Percentiles rank a stretch among this genome's conserved stretches.
Evolutionary conservation across 2,888 invertebrate genomes (phyloP).

Genomic region (Pseudolycoriella hygida): DNA sequence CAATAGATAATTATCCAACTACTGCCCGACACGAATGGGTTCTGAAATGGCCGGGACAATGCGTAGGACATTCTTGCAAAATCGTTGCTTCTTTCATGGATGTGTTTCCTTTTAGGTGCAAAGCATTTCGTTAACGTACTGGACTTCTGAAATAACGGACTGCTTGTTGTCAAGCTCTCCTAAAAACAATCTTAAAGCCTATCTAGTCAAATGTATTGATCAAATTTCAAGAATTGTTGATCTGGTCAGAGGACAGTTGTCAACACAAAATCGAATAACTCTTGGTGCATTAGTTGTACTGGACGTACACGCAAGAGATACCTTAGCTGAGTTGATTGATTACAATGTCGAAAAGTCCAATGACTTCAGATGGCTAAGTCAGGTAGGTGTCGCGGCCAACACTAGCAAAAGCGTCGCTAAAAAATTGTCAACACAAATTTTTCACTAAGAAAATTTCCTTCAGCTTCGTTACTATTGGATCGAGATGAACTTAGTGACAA

Average conservation of each 20-base stretch:
- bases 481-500: constrained; percentile 40
- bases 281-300: constrained; percentile 79
- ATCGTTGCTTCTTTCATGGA: not conserved
- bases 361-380: constrained; percentile 83
- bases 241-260: constrained; percentile 72
- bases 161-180: constrained; percentile 41
- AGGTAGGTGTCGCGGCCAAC: constrained; percentile 20
- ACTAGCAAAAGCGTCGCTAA: too few relatives aligned
- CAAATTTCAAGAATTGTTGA: constrained; percentile 66
- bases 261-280: constrained; percentile 72
- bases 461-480: constrained; percentile 71
- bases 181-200: constrained; percentile 37
- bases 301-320: constrained; percentile 87
- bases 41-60: constrained; percentile 81
- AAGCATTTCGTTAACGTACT: constrained; percentile 68
- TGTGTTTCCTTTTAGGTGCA: constrained; percentile 35
- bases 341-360: constrained; percentile 46
- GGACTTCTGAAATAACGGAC: constrained; percentile 78
- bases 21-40: constrained; percentile 63
- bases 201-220: constrained; percentile 49
- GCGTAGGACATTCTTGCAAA: constrained; percentile 29
- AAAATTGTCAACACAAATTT: not conserved
- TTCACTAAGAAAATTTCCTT: not conserved
- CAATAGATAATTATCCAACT: constrained; percentile 53
- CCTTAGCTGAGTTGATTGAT: constrained; percentile 48